Percentiles rank a stretch among this genome's conserved stretches.
Conservation (phyloP, 2,113 vertebrate species). For the Engraulis encrasicolus region DNA sequence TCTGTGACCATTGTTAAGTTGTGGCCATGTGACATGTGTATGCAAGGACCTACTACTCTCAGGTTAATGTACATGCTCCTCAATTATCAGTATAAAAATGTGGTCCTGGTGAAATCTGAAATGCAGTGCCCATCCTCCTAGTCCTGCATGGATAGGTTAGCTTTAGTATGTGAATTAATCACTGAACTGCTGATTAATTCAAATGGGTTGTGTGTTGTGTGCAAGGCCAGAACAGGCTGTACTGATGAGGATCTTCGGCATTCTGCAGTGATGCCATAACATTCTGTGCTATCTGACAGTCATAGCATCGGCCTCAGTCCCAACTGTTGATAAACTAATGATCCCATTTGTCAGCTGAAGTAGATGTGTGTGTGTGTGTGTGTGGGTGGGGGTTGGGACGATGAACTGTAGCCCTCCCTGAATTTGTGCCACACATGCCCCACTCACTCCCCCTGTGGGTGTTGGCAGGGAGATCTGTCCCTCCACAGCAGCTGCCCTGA, state of each 20-base stretch:
- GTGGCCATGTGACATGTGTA: too few relatives aligned
- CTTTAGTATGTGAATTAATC: neutral
- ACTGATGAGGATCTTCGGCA: too few relatives aligned
- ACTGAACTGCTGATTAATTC: neutral
- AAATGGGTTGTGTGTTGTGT: neutral
- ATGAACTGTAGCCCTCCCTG: neutral
- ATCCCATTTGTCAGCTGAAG: neutral
- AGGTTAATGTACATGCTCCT: too few relatives aligned
- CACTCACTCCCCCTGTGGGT: neutral
- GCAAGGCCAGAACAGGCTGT: neutral
- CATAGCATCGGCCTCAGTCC: neutral
- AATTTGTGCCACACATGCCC: neutral
- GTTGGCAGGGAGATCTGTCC: neutral
- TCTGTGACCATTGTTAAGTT: too few relatives aligned
- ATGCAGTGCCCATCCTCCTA: neutral
- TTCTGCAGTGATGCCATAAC: too few relatives aligned
- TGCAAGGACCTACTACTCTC: too few relatives aligned
- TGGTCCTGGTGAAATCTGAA: neutral
- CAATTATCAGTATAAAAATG: too few relatives aligned
- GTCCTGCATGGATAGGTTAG: neutral
- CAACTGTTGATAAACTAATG: neutral
- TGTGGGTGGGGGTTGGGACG: neutral
- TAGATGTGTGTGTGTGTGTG: neutral
- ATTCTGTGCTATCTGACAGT: neutral
- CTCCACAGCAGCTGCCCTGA: neutral